Percentiles rank a stretch among this genome's conserved stretches.
Evolutionary conservation across 2,113 vertebrate genomes (phyloP).

Genomic region (Brienomyrus longianalis): DNA sequence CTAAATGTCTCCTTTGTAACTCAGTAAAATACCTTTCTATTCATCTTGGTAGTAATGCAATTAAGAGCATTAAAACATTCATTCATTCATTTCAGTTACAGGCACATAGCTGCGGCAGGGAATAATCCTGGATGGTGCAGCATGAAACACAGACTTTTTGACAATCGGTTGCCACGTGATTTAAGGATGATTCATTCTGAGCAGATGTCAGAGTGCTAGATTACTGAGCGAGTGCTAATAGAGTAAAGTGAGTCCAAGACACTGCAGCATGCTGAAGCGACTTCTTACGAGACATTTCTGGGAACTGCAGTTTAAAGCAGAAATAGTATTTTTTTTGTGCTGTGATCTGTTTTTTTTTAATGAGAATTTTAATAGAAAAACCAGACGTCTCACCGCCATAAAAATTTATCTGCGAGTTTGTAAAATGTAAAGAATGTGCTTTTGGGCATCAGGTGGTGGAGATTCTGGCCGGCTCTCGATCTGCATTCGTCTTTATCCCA

Average conservation of each 20-base stretch:
- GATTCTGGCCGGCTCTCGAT: neutral
- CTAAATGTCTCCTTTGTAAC: neutral
- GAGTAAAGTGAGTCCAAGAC: neutral
- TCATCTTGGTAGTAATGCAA: neutral
- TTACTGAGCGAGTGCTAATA: neutral
- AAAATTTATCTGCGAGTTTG: neutral
- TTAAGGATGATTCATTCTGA: neutral
- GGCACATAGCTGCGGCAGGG: neutral
- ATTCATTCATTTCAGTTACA: neutral
- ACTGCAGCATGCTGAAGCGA: neutral
- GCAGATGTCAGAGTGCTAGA: neutral
- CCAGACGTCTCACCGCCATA: neutral
- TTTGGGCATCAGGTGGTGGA: neutral
- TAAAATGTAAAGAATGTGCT: neutral
- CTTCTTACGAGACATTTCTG: neutral
- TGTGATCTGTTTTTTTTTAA: neutral
- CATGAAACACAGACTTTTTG: neutral
- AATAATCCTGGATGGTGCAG: neutral
- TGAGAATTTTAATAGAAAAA: neutral
- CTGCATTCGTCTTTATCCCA: neutral
- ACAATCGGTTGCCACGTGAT: neutral
- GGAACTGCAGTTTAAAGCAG: neutral
- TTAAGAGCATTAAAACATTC: neutral
- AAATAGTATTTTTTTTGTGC: neutral
- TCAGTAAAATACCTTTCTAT: neutral